Evolutionary conservation across 2,113 vertebrate species (phyloP).

Genomic region (Ceratotherium simum): DNA sequence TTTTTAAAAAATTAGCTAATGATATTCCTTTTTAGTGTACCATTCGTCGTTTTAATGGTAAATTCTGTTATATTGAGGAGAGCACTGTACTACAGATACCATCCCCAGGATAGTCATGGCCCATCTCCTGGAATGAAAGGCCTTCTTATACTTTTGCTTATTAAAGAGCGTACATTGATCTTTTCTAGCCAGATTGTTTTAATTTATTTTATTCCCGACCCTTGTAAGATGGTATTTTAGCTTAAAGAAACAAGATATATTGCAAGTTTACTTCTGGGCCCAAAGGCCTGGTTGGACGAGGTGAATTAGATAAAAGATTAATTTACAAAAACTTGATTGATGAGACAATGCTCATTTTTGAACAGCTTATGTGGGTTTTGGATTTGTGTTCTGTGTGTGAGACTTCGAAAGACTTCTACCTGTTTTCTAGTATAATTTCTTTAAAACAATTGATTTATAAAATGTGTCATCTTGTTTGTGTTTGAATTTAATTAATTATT

Average conservation of each 20-base stretch:
- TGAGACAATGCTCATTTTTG: constrained; percentile 31
- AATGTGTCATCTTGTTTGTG: neutral
- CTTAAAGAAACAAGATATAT: neutral
- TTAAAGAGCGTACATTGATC: neutral
- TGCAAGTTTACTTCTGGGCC: constrained; percentile 16
- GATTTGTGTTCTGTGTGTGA: neutral
- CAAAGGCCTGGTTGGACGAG: constrained; percentile 15
- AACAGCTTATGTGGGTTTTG: neutral
- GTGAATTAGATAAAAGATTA: constrained; percentile 52
- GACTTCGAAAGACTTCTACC: constrained; percentile 46
- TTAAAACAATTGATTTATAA: constrained; percentile 12
- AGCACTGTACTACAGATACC: neutral
- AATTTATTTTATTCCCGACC: neutral
- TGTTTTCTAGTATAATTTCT: neutral
- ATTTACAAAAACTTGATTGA: constrained; percentile 15
- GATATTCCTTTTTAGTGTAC: neutral
- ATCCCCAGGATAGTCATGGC: constrained; percentile 23
- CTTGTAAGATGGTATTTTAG: constrained; percentile 17
- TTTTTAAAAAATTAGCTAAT: neutral
- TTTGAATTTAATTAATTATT: constrained; percentile 42
- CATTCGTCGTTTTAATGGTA: neutral
- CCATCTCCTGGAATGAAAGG: constrained; percentile 15
- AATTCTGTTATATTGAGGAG: neutral
- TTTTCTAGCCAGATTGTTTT: neutral
- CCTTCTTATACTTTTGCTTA: neutral